Base-by-base conservation (phyloP, 2,888 invertebrate species). In the Xestia c-nigrum region DNA sequence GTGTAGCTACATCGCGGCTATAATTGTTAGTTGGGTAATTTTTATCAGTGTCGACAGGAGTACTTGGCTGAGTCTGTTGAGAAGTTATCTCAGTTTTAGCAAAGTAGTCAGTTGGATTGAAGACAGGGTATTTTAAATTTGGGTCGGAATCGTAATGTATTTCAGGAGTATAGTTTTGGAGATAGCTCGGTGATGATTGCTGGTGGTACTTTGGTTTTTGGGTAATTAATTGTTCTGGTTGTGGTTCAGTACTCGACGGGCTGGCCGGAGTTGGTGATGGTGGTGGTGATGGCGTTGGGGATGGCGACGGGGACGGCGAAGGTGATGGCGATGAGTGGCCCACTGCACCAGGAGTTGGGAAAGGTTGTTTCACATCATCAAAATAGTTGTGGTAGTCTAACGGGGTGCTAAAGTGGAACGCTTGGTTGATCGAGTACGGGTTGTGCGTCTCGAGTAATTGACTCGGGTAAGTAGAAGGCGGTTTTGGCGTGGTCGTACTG, bases 371-470 rank as follows among this genome's bases (percentile, higher is more conserved):
- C 63, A 92, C 90, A 67, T 96, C 96, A 40, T 96, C 96, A 47
- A 93, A 94, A 84, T 94, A 95, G 78, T 91, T 94, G 73, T 95
- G 95, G 83, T 96, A 95, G 80, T 96, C 97, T 76, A 96, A 89
- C 10, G 96, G 96, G 71, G 96, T 96, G 86, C 95, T 97, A 78
- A 95, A 95, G 86, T 96, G 95, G 91, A 96, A 96, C 0, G 96
- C 96, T 86, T 96, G 96, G 84, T 97, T 97, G 74, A 96, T 96
- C 1, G 96, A 96, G 85, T 95, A 97, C 2, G 97, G 96, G 84
- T 96, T 96, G 75, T 96, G 96, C 19, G 96, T 96, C 87, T 96
- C 96, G 24, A 96, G 86, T 69, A 96, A 86, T 81, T 94, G 95
- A 81, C 92, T 95, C 1, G 96, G 92, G 78, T 95, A 94, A 16